These are phyloP conservation scores for Lytechinus variegatus DNA, from an alignment of 35 echinoderm and acorn worm species.

Conservation along the genomic window DNA sequence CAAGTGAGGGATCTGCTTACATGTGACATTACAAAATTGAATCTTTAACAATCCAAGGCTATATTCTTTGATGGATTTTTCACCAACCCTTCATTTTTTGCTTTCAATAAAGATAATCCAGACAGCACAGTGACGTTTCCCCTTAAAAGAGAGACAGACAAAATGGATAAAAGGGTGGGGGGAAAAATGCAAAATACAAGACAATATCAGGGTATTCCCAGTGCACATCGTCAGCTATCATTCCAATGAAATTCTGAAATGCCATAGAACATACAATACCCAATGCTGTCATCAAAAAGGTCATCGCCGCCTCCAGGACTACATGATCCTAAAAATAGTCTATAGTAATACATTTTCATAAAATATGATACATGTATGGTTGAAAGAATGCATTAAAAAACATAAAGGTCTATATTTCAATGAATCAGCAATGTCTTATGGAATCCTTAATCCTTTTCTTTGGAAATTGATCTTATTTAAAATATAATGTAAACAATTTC, in stretches of 20 bases:
- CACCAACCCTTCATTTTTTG: no score
- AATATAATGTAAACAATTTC: not conserved
- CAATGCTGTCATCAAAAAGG: not conserved
- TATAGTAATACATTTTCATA: not conserved
- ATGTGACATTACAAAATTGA: no score
- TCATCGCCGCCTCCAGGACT: not conserved
- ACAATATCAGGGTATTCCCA: not conserved
- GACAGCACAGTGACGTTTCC: no score
- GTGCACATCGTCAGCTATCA: not conserved
- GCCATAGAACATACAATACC: not conserved
- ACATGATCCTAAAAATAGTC: not conserved
- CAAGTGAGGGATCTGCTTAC: no score
- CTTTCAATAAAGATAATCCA: no score
- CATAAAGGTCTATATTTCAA: not conserved
- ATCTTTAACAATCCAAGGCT: no score
- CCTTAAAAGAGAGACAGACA: no score
- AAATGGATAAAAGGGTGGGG: no score
- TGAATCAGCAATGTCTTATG: not conserved
- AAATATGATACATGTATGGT: not conserved
- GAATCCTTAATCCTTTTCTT: not conserved
- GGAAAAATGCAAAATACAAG: not conserved
- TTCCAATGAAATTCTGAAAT: not conserved
- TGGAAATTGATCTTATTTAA: not conserved
- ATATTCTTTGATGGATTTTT: no score
- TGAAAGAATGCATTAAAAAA: not conserved